Percentiles rank a stretch among this genome's conserved stretches.
Conservation (phyloP, 2,888 invertebrate species). For the Eupithecia dodoneata region DNA sequence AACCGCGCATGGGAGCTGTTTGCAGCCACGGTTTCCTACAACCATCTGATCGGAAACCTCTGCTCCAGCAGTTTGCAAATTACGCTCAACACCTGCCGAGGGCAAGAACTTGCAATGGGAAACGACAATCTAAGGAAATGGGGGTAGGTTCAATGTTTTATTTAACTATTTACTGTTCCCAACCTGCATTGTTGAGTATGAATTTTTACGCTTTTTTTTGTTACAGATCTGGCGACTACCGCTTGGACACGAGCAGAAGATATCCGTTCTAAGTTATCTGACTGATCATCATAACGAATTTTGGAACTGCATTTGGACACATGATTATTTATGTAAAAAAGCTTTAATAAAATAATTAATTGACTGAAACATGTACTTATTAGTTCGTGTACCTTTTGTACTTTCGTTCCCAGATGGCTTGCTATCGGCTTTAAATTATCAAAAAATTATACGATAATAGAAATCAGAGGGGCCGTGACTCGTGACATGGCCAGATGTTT, state of each 20-base stretch:
- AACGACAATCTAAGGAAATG: slow-evolving; percentile 55
- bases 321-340: not conserved
- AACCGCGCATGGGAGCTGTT: slow-evolving; percentile 68
- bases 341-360: not conserved
- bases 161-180: not conserved
- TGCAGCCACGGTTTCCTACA: slow-evolving; percentile 60
- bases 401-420: not conserved
- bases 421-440: not conserved
- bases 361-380: not conserved
- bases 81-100: slow-evolving; percentile 58
- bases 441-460: not conserved
- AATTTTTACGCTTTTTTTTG: slow-evolving; percentile 16
- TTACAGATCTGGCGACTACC: slow-evolving; percentile 59
- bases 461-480: not conserved
- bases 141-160: slow-evolving; percentile 50
- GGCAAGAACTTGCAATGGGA: slow-evolving; percentile 58
- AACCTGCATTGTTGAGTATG: not conserved
- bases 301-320: not conserved
- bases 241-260: slow-evolving; percentile 53
- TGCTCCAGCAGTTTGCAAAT: slow-evolving; percentile 60
- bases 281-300: not conserved
- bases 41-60: slow-evolving; percentile 60
- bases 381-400: not conserved
- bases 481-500: not conserved
- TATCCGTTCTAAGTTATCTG: slow-evolving; percentile 47